Evolutionary conservation across 2,888 invertebrate genomes (phyloP).

Genomic region (Stegophylla sp.): DNA sequence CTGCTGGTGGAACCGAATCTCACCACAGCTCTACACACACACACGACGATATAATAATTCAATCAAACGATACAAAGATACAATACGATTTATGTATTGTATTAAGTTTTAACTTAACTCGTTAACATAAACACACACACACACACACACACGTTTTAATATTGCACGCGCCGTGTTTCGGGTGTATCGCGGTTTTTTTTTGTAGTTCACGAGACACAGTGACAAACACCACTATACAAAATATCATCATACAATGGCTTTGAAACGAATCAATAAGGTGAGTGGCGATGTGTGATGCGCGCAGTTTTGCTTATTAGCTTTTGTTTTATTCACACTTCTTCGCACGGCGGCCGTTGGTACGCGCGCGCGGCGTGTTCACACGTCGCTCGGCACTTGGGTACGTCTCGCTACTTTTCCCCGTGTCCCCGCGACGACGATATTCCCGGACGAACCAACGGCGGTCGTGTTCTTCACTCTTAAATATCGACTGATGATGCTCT

Average conservation of each 20-base stretch:
- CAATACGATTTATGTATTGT: too few species aligned
- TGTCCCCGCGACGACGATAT: too few species aligned
- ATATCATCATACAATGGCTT: constrained; percentile 75
- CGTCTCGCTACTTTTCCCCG: too few species aligned
- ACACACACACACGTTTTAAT: constrained; percentile 20
- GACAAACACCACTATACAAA: constrained; percentile 9
- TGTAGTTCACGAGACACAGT: constrained; percentile 14
- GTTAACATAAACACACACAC: not conserved
- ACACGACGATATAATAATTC: constrained; percentile 54
- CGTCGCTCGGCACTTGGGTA: too few species aligned
- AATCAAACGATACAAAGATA: constrained; percentile 1
- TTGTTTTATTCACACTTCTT: too few species aligned
- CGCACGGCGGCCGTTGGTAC: too few species aligned
- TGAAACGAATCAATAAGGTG: constrained; percentile 97
- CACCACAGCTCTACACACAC: constrained; percentile 61
- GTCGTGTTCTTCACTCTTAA: too few species aligned
- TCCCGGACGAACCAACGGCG: too few species aligned
- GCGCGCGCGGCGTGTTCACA: too few species aligned
- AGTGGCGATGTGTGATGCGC: constrained; percentile 60
- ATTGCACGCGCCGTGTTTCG: constrained; percentile 3
- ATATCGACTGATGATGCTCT: too few species aligned
- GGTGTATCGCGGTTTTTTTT: constrained; percentile 5
- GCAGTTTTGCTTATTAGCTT: not conserved
- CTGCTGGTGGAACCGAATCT: constrained; percentile 58
- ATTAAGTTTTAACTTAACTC: not conserved